Evolutionary conservation across 2,888 invertebrate species (phyloP), one percentile per base, ranked within the genome.

Genomic region (Eudasyphora cyanicolor): DNA sequence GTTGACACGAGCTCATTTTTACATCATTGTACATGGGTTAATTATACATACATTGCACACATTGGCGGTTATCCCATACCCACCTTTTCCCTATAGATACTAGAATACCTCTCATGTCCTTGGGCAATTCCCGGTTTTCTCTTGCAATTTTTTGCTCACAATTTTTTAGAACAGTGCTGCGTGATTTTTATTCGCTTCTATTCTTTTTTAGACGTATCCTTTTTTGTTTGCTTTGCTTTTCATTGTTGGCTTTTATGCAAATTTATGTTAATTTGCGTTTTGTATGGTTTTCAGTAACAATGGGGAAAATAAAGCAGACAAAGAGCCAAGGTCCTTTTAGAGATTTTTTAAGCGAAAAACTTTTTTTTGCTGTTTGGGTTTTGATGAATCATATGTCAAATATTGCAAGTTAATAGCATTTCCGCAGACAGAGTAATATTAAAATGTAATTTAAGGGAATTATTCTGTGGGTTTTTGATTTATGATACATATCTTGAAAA

Each of bases 21-120:
- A 27, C 24, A 32, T 24, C 51, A 77, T 64, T 77, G 79, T 75
- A 81, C 84, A 81, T 81, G 81, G 84, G 81, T 84, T 84, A 84
- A 84, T 84, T 84, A 81, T 67, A 78, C 75, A 84, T 75, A 77
- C 80, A 79, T n/a, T n/a, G n/a, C n/a, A n/a, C n/a, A 76, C 73
- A n/a, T 67, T 62, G 14, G 32, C 70, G 60, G 64, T 82, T 71
- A 45, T 69, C 67, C 35, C 14, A 42, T n/a, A 24, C 51, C 32
- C 14, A 8, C 14, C 32, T 38, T 70, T 24, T 35, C 71, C 27
- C 49, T 7, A 21, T 21, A n/a, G n/a, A n/a, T 27, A 24, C 21
- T 21, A 19, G 10, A 10, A n/a, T 6, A 45, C 45, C 14, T 6
- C n/a, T 21, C n/a, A n/a, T 45, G 7, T 45, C 14, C n/a, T 17